Percentiles rank a stretch among this genome's conserved stretches.
phyloP scores from a whole-genome alignment of 2,113 vertebrate species.

The Lepidothrix coronata region DNA sequence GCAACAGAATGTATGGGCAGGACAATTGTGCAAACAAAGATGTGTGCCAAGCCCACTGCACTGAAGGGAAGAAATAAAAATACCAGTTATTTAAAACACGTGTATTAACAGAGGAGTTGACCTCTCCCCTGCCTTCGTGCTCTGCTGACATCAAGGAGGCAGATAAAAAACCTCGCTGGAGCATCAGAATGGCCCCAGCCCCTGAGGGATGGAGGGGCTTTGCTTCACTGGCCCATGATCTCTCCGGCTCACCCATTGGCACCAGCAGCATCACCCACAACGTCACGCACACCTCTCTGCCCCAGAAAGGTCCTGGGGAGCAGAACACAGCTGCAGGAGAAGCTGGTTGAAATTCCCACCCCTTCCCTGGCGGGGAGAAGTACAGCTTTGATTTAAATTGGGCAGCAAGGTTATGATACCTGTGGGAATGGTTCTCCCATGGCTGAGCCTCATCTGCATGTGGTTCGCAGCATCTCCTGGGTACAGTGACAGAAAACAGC shows the following conservation, averaged over 20 bases:
- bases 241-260: background rate
- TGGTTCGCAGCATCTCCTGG: background rate
- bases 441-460: background rate
- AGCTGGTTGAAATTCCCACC: background rate
- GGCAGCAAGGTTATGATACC: background rate
- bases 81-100: slow-evolving; percentile 42
- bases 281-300: background rate
- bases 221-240: background rate
- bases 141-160: background rate
- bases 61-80: slow-evolving; percentile 36
- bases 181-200: background rate
- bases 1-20: background rate
- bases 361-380: background rate
- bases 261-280: background rate
- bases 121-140: background rate
- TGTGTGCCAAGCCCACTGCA: background rate
- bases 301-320: background rate
- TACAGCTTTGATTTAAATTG: background rate
- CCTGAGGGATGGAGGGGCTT: rapidly evolving
- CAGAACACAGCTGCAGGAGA: background rate
- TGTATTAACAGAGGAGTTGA: slow-evolving; percentile 34
- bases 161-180: background rate
- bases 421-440: rapidly evolving
- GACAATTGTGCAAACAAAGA: slow-evolving; percentile 31
- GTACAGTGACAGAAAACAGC: background rate